Base-by-base conservation (phyloP, 2,797 vertebrate genomes). In the Poeciliopsis turneri region DNA sequence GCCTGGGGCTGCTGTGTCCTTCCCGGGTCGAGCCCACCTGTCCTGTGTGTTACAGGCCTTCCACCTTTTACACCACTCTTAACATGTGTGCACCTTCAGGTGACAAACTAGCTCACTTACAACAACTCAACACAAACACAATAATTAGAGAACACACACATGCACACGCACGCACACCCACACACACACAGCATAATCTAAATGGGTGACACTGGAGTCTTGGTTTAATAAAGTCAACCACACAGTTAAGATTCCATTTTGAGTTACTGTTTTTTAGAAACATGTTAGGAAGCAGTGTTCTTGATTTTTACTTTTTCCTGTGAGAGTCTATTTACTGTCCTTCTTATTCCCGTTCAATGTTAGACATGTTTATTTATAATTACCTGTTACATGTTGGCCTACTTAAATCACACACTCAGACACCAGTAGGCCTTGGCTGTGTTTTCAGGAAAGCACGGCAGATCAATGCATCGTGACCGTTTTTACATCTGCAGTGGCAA, bases 401-500 rank as follows among this genome's bases (percentile, higher is more conserved):
- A 45, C 28, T 74, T 55, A 71, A 76, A 84, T 47, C 80, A 70
- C 30, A 13, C 81, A 49, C 78, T 78, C 59, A 61, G 80, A 43
- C 74, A 1, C n/a, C 28, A 20, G 53, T n/a, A 46, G 4, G 55
- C 51, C 71, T 51, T 6, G 47, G 39, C 41, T 64, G 69, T 69
- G 74, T 80, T 88, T 84, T 86, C 53, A 71, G 78, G 68, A 59
- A 72, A 79, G 81, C 72, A 1, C 0, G 28, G 74, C 73, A 81
- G 82, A 93, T 94, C 88, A 68, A 93, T 94, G 88, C 77, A 13
- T 78, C 70, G 84, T 82, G 86, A 87, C 89, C 87, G 83, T 88
- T 87, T 81, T 85, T 91, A 90, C 89, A 93, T 94, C 91, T 90
- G 92, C 92, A 93, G 90, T 89, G 93, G 89, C 82, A 76, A 92